Base-by-base conservation (phyloP, 1,140 invertebrate genomes). In the Eupeodes corollae region DNA sequence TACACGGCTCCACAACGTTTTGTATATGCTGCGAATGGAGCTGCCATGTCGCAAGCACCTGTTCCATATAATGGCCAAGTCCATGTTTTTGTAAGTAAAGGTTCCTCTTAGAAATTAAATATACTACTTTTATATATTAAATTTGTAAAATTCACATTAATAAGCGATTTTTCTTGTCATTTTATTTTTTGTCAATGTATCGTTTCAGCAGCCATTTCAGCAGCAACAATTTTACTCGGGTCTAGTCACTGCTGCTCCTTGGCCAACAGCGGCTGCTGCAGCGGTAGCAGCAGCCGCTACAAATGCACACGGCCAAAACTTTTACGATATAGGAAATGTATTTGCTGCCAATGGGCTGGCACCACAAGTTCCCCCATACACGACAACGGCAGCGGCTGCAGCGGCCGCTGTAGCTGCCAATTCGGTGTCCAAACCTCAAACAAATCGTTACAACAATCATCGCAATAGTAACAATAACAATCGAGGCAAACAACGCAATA, bases 321-420 rank as follows among this genome's bases (percentile, higher is more conserved):
- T 78, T 64, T 86, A 81, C 60, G 83, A 86, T 57, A 77, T 86
- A 55, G 74, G 78, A 54, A 73, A 75, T 58, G 77, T 87, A 41
- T 84, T 84, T 65, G 75, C 82, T 46, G 73, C 84, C 55, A 88
- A 87, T 69, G 83, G 84, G 37, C 70, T 88, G 43, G 74, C 83
- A 26, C 82, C 82, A 31, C 83, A 83, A 59, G 46, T 84, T 76
- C 63, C 78, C 70, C 55, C 73, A 66, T 71, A 70, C 47, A 66
- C 67, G 53, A 62, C 65, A 38, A 59, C 56, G 14, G 56, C 63
- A 38, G 56, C 35, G 40, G 43, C 42, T 55, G 51, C 19, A 55
- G 60, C 37, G 57, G 61, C 5, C 56, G 56, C 16, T 64, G 59
- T 48, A 57, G 58, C 18, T 21, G 11, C 16, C 14, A 41, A 13